Base-by-base conservation (phyloP, 2,113 vertebrate species). In the Tupaia chinensis region DNA sequence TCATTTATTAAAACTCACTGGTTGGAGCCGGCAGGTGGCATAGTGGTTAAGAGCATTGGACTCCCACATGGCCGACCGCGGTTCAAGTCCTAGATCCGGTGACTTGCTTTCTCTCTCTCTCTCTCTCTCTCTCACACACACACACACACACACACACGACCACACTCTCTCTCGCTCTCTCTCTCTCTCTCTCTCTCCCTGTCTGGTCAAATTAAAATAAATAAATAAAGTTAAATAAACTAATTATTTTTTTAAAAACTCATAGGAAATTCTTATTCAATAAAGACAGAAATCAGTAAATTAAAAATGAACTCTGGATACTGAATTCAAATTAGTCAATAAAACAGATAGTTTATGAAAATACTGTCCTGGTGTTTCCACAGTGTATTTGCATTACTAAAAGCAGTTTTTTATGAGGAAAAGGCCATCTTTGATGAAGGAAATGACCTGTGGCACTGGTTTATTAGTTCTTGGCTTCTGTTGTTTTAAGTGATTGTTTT, bases 401-500 rank as follows among this genome's bases (percentile, higher is more conserved):
- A 89, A 90, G 70, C 22, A 53, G 32, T 80, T 15, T 44, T 44
- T 44, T 44, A 44, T 5, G 44, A 44, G 5, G 44, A 44, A 44
- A 44, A 44, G 5, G 44, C 44, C 3, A 5, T 44, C 44, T 44
- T 14, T 54, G 5, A n/a, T 82, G 12, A 93, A 3, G 60, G 91
- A 94, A 78, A 81, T 81, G 87, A 23, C 29, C 80, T 66, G 22
- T 69, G 60, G 23, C 65, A 54, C 34, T 65, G 14, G 10, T 60
- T 94, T 90, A 58, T 78, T 92, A 56, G 70, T 82, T 94, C 16
- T 82, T 86, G 88, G 94, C 70, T 77, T 89, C 13, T 73, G 27
- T 56, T 95, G 60, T 27, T 70, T 60, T 90, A 93, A 91, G 44
- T 63, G 19, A 77, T 88, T 93, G 54, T 66, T 95, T 94, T 72